Percentiles rank a stretch among this genome's conserved stretches.
phyloP scores from a whole-genome alignment of 2,113 vertebrate species.

The Theristicus caerulescens region DNA sequence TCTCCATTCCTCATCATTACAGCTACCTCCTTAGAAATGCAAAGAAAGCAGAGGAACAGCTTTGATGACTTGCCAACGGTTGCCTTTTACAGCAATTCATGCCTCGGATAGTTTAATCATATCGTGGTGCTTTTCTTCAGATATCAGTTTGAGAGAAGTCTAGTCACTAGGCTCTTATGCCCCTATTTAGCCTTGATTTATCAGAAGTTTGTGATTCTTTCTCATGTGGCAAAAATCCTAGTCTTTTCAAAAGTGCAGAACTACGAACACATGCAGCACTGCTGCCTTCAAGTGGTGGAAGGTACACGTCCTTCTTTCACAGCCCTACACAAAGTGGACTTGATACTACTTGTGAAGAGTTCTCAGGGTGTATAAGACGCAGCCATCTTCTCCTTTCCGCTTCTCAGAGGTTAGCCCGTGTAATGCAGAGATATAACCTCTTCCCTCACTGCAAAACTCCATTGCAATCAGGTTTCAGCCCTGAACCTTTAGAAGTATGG shows the following conservation, averaged over 20 bases:
- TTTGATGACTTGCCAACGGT: neutral
- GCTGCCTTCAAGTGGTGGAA: neutral
- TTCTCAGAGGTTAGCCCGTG: neutral
- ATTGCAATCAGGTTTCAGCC: neutral
- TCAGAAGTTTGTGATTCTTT: neutral
- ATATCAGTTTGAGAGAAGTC: neutral
- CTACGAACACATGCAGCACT: neutral
- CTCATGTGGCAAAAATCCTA: neutral
- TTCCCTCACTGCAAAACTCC: neutral
- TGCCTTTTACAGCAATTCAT: conserved; percentile 13
- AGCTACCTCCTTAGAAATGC: neutral
- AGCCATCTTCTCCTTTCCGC: neutral
- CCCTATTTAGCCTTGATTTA: conserved; percentile 21
- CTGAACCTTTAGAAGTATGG: neutral
- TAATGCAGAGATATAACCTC: neutral
- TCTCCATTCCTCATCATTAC: neutral
- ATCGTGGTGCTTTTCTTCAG: neutral
- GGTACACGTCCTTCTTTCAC: neutral
- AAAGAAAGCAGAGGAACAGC: neutral
- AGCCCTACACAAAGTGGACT: neutral
- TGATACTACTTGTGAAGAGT: neutral
- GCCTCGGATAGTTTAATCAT: neutral
- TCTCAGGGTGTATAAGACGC: neutral
- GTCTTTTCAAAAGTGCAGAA: neutral
- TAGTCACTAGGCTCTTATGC: neutral